Conservation (phyloP, 2,888 invertebrate species). For the Plebejus argus region DNA sequence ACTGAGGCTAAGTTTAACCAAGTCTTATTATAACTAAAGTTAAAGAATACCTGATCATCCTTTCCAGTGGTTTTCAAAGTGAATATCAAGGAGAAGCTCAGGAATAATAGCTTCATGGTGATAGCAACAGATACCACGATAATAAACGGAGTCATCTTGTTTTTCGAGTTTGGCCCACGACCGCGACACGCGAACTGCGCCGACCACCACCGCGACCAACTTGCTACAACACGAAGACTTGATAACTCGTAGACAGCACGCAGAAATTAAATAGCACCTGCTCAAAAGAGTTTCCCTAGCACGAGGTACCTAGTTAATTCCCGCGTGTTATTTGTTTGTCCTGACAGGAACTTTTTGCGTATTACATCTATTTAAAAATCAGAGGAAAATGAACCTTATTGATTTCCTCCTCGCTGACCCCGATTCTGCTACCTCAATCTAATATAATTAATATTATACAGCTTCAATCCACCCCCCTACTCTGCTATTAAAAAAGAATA, state of each 20-base stretch:
- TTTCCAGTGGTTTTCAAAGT: slow-evolving; percentile 51
- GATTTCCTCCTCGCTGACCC: too few relatives aligned
- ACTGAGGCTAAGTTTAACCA: background rate
- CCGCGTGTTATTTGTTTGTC: too few relatives aligned
- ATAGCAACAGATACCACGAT: slow-evolving; percentile 67
- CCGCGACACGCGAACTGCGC: background rate
- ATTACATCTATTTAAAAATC: too few relatives aligned
- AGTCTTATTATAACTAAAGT: background rate
- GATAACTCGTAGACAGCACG: slow-evolving; percentile 8
- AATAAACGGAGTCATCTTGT: slow-evolving; percentile 53
- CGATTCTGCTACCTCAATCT: too few relatives aligned
- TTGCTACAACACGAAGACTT: slow-evolving; percentile 16
- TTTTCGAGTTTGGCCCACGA: slow-evolving; percentile 25
- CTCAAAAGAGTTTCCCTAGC: too few relatives aligned
- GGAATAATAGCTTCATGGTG: slow-evolving; percentile 61
- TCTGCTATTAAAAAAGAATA: too few relatives aligned
- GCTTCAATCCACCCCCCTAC: too few relatives aligned
- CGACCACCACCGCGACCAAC: background rate
- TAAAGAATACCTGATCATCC: slow-evolving; percentile 21
- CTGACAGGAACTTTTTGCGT: too few relatives aligned
- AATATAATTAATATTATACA: too few relatives aligned
- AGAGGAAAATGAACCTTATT: too few relatives aligned
- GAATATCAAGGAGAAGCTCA: slow-evolving; percentile 66
- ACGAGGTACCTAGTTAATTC: too few relatives aligned
- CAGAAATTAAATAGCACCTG: background rate